A percentile compares a stretch with the other conserved stretches of the same genome.
These are phyloP conservation scores for Bombus superbus DNA, from an alignment of 1,140 invertebrate species.

Conservation along the genomic window DNA sequence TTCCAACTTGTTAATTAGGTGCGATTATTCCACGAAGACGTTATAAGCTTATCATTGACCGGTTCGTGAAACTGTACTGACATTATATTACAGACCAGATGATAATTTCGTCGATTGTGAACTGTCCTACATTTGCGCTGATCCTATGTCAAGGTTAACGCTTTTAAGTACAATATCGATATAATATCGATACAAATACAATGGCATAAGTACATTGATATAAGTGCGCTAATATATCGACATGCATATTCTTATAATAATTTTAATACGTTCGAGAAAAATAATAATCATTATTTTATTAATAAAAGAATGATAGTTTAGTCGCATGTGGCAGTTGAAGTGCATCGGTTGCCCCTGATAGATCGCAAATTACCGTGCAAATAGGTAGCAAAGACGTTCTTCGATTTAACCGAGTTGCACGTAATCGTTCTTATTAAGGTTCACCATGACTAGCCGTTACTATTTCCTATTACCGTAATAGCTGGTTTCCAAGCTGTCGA, in stretches of 20 bases:
- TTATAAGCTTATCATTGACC: neutral
- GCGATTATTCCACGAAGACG: neutral
- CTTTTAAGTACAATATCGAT: neutral
- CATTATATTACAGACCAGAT: slow-evolving; percentile 10
- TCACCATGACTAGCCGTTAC: slow-evolving; percentile 40
- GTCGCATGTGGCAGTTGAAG: neutral
- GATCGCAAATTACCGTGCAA: neutral
- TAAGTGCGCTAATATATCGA: neutral
- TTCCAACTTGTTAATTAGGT: neutral
- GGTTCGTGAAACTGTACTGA: neutral
- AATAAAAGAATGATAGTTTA: neutral
- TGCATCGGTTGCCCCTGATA: neutral
- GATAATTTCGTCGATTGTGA: slow-evolving; percentile 23
- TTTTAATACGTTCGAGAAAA: neutral
- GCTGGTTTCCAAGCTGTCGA: slow-evolving; percentile 47
- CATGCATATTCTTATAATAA: too few relatives aligned
- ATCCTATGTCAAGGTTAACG: slow-evolving; percentile 57
- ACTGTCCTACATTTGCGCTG: slow-evolving; percentile 36
- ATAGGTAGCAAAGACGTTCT: neutral
- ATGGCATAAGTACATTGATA: neutral
- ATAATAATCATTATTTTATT: neutral
- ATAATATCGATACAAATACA: neutral
- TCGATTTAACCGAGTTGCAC: neutral
- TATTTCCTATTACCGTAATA: slow-evolving; percentile 71
- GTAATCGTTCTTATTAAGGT: slow-evolving; percentile 27